Evolutionary conservation across 2,113 vertebrate genomes (phyloP).

Genomic region (Thymallus thymallus): DNA sequence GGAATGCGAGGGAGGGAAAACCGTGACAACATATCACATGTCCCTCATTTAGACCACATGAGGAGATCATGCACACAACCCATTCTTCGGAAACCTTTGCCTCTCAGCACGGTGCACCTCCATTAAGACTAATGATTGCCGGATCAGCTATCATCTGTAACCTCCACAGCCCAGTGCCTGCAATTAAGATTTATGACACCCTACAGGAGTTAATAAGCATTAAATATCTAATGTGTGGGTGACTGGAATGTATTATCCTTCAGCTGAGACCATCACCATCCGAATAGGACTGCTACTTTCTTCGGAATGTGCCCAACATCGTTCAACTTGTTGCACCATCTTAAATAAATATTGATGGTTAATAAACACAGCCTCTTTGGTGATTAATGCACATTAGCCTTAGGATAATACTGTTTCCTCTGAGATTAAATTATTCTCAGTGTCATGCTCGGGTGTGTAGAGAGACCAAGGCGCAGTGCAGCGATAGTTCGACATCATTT

Average conservation of each 20-base stretch:
- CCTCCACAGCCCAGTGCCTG: slow-evolving; percentile 26
- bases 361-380: slow-evolving; percentile 21
- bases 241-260: slow-evolving; percentile 34
- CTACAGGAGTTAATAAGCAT: slow-evolving; percentile 50
- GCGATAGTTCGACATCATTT: no score
- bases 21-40: no score
- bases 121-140: slow-evolving; percentile 50
- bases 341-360: slow-evolving; percentile 27
- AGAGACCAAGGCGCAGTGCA: no score
- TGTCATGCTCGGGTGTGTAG: no score
- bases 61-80: neutral
- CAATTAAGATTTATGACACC: slow-evolving; percentile 47
- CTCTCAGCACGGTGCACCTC: slow-evolving; percentile 2
- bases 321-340: neutral
- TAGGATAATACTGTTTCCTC: slow-evolving; percentile 6
- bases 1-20: no score
- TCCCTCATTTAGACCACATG: no score
- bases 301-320: slow-evolving; percentile 2
- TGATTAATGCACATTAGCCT: slow-evolving; percentile 19
- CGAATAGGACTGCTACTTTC: slow-evolving; percentile 13
- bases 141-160: slow-evolving; percentile 36
- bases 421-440: no score
- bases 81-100: neutral
- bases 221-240: slow-evolving; percentile 43
- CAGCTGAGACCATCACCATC: slow-evolving; percentile 13